A percentile compares a stretch with the other conserved stretches of the same genome.
phyloP scores from a whole-genome alignment of 2,797 vertebrate species.

The Peromyscus melanophrys region DNA sequence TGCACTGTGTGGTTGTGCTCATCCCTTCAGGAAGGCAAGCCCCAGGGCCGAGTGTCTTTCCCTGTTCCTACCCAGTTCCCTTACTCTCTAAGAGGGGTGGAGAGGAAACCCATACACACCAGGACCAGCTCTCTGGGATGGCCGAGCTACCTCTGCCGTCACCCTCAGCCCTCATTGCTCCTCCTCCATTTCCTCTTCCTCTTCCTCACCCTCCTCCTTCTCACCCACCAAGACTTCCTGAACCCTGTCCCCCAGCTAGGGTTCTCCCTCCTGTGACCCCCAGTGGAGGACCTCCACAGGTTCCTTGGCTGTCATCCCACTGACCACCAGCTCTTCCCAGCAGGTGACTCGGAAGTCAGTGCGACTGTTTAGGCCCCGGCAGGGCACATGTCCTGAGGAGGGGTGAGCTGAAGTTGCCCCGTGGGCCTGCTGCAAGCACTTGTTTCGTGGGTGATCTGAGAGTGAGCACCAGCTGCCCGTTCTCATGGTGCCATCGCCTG shows the following conservation, averaged over 20 bases:
- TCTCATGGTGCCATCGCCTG: accelerated
- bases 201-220: neutral
- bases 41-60: accelerated
- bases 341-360: neutral
- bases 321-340: neutral
- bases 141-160: neutral
- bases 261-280: neutral
- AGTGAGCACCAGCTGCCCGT: neutral
- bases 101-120: accelerated
- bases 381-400: neutral
- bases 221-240: neutral
- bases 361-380: neutral
- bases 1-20: accelerated
- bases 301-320: neutral
- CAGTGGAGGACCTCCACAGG: neutral
- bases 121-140: neutral
- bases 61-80: neutral
- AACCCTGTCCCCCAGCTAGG: neutral
- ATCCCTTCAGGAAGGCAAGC: neutral
- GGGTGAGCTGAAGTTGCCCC: neutral
- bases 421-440: neutral
- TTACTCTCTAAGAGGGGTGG: neutral
- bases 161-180: too few relatives aligned
- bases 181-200: neutral
- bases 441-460: neutral